A percentile compares a stretch with the other conserved stretches of the same genome.
Conservation (phyloP, 2,113 vertebrate species). For the Cromileptes altivelis region DNA sequence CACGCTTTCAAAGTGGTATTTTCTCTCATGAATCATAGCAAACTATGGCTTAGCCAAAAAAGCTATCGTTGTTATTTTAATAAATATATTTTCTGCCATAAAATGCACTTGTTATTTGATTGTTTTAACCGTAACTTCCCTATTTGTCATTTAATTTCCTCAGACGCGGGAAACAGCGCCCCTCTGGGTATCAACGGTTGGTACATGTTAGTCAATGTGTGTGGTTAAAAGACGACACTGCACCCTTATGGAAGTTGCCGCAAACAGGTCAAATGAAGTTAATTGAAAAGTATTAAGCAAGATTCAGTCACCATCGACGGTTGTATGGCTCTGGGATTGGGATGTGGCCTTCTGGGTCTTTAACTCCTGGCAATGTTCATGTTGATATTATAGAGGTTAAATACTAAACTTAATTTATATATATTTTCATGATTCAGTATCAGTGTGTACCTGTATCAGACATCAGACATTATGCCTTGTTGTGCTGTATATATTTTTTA, state of each 20-base stretch:
- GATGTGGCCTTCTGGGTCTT: too few relatives aligned
- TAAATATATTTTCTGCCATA: too few relatives aligned
- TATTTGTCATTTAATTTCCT: too few relatives aligned
- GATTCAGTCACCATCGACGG: accelerated
- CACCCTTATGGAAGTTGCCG: not conserved
- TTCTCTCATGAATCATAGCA: too few relatives aligned
- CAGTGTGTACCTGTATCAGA: not conserved
- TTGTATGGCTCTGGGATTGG: not conserved
- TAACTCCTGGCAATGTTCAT: too few relatives aligned
- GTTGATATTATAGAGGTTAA: not conserved
- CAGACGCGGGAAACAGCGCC: constrained; percentile 25
- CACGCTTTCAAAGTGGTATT: too few relatives aligned
- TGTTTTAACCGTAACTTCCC: too few relatives aligned
- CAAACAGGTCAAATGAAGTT: not conserved
- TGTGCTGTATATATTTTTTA: not conserved
- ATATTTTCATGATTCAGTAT: not conserved
- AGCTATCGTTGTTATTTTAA: too few relatives aligned
- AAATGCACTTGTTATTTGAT: not conserved
- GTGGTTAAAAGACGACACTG: constrained; percentile 13
- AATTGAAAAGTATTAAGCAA: not conserved
- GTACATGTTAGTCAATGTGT: not conserved
- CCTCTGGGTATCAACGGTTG: not conserved
- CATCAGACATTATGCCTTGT: not conserved
- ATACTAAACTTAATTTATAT: not conserved
- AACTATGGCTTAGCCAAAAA: too few relatives aligned